Evolutionary conservation across 2,113 vertebrate species (phyloP), one percentile per base, ranked within the genome.

Genomic region (Tachysurus vachellii): DNA sequence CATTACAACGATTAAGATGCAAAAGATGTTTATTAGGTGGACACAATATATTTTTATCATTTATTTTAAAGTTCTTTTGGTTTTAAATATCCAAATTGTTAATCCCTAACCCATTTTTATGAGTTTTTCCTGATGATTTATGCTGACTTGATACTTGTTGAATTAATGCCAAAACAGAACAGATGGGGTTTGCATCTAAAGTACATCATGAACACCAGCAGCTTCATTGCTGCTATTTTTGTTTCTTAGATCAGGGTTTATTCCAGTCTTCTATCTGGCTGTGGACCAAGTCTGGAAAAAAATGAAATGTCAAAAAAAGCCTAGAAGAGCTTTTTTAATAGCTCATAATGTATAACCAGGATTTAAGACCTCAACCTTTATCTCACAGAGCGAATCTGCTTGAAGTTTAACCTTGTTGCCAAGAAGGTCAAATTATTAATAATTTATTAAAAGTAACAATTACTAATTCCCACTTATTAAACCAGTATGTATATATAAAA

Each of bases 221-320:
- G 44, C 64, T 84, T 71, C 64, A 70, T 70, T 54, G 64, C 82
- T 84, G 64, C 16, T 70, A 26, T 54, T 71, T 84, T 70, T 54
- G 17, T 70, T 70, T 28, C 75, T 12, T 23, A 31, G 28, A 84
- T 4, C 8, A 80, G 6, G 14, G 50, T 57, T 57, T 80, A 59
- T 42, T 80, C 31, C n/a, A 53, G 23, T n/a, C 53, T 53, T 28
- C 3, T 21, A 59, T 57, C 17, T 57, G 53, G 54, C 14, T 57
- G 17, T 4, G 1, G 23, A 80, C 53, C 50, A 57, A 16, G 8
- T 79, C 0, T 2, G 1, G 47, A 56, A 79, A 7, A 77, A 53
- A 53, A n/a, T 54, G 0, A n/a, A 77, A 77, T 19, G 26, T 0
- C 11, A 56, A 79, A 76, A 31, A 50, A 71, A 75, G 44, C 23